Conservation (phyloP, 2,888 invertebrate genomes). For the Fragum whitleyi region DNA sequence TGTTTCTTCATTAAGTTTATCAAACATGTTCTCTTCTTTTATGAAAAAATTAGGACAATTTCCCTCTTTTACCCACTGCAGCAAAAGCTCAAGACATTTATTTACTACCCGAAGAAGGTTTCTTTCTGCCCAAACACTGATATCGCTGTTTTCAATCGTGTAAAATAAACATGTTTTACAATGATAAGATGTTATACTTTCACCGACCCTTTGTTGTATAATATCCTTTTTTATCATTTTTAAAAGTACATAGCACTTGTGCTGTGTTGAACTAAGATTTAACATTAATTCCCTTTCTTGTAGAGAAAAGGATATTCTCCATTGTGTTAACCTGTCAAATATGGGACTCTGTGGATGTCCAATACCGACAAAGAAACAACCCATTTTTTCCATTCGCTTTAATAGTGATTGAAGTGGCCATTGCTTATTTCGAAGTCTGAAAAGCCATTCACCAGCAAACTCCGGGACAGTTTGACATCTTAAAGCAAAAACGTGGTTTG, state of each 20-base stretch:
- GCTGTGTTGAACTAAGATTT: conserved; percentile 24
- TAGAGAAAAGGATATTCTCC: conserved; percentile 35
- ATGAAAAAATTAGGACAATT: conserved; percentile 31
- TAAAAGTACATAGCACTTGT: conserved; percentile 40
- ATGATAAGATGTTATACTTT: conserved; percentile 15
- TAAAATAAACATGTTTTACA: conserved; percentile 24
- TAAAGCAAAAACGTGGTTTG: not conserved
- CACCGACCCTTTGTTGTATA: not conserved
- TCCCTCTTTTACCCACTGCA: not conserved
- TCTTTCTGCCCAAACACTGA: not conserved
- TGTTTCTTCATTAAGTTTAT: not conserved
- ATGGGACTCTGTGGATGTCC: conserved; percentile 6
- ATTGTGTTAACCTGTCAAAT: conserved; percentile 3
- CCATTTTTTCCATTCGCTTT: not conserved
- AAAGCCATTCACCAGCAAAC: not conserved
- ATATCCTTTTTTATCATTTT: conserved; percentile 32
- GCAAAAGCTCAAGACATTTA: not conserved
- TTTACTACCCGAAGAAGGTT: not conserved
- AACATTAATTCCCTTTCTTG: conserved; percentile 33
- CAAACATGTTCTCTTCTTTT: conserved; percentile 26
- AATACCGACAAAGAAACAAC: conserved; percentile 20
- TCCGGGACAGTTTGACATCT: not conserved
- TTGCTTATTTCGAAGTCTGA: not conserved
- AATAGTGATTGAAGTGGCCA: not conserved
- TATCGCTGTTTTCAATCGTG: not conserved